Evolutionary conservation across 2,888 invertebrate genomes (phyloP).

Genomic region (Buathra laborator): DNA sequence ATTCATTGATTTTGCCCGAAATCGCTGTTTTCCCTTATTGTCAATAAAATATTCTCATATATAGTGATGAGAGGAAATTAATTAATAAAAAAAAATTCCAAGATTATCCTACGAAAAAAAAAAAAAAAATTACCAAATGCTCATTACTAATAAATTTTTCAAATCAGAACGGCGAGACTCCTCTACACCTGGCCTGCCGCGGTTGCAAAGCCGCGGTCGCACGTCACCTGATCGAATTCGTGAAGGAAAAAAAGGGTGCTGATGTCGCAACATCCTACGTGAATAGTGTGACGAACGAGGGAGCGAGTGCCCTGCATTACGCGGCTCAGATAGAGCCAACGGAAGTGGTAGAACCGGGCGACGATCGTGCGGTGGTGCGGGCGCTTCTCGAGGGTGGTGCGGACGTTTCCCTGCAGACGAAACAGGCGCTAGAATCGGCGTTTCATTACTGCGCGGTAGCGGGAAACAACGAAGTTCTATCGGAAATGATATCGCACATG

Average conservation of each 20-base stretch:
- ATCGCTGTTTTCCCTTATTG: no score
- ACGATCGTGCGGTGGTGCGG: slow-evolving; percentile 95
- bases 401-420: slow-evolving; percentile 94
- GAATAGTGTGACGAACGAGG: slow-evolving; percentile 95
- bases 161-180: slow-evolving; percentile 95
- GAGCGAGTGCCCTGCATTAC: slow-evolving; percentile 97
- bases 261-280: slow-evolving; percentile 94
- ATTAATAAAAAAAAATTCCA: no score
- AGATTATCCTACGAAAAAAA: no score
- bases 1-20: no score
- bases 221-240: slow-evolving; percentile 93
- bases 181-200: slow-evolving; percentile 97
- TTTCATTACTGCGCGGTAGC: slow-evolving; percentile 98
- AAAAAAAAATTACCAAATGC: neutral
- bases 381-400: slow-evolving; percentile 96
- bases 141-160: neutral
- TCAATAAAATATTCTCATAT: no score
- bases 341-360: slow-evolving; percentile 90
- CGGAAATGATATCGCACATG: slow-evolving; percentile 97
- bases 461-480: slow-evolving; percentile 97
- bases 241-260: slow-evolving; percentile 91
- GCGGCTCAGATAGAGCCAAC: slow-evolving; percentile 95
- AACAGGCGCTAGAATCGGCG: slow-evolving; percentile 95
- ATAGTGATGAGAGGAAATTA: no score
- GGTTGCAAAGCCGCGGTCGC: slow-evolving; percentile 95